phyloP scores from a whole-genome alignment of 2,888 invertebrate species.

The Apeira syringaria region DNA sequence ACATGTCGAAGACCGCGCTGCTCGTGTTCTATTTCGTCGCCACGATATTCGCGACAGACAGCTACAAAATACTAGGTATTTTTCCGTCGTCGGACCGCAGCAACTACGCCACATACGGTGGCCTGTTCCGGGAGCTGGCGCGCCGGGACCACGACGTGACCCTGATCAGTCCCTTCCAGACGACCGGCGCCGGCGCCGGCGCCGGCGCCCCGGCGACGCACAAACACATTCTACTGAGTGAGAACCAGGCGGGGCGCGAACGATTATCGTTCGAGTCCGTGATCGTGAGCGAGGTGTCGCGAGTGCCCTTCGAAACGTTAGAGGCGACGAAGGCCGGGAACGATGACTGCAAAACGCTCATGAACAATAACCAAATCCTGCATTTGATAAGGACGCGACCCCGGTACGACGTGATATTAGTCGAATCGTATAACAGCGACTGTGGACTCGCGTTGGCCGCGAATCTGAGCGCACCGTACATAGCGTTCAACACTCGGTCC shows the following conservation, averaged over 20 bases:
- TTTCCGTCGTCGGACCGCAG: conserved; percentile 79
- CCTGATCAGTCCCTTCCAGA: conserved; percentile 77
- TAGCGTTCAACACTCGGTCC: conserved; percentile 82
- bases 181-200: no score
- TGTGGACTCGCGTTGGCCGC: conserved; percentile 88
- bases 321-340: conserved; percentile 75
- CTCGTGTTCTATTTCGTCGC: conserved; percentile 55
- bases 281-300: conserved; percentile 72
- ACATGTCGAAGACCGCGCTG: conserved; percentile 57
- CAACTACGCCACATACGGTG: conserved; percentile 78
- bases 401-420: conserved; percentile 87
- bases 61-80: conserved; percentile 79
- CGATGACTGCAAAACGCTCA: conserved; percentile 74
- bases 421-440: conserved; percentile 89
- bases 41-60: conserved; percentile 51
- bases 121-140: conserved; percentile 75
- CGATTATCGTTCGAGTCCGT: conserved; percentile 75
- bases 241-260: conserved; percentile 61
- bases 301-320: conserved; percentile 75
- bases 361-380: conserved; percentile 77
- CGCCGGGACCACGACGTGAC: conserved; percentile 80
- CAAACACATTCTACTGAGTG: conserved; percentile 78
- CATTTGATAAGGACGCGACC: conserved; percentile 77
- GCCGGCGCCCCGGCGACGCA: conserved; percentile 77
- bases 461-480: conserved; percentile 86